Base-by-base conservation (phyloP, 2,888 invertebrate species). In the Parnassius apollo region DNA sequence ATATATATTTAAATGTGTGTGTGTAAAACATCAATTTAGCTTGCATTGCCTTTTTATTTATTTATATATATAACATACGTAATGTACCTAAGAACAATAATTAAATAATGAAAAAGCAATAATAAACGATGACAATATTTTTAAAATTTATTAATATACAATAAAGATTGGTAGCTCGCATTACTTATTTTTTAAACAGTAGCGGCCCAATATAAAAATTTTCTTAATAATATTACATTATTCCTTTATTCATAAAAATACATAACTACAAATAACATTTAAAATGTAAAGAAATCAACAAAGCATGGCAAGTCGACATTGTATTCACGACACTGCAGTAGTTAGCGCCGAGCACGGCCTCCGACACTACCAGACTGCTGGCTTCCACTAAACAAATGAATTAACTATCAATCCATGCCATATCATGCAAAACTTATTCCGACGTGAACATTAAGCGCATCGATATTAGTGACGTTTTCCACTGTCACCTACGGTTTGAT, bases 381-480 rank as follows among this genome's bases (percentile, higher is more conserved):
- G 88, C 89, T 88, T 86, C 67, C 76, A 86, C 86, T 86, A 84
- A 87, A 87, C 85, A 86, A 86, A 86, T 83, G 72, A 83, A 85
- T 89, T 89, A 88, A 89, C 88, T 83, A 76, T 80, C 76, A 75
- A 79, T 70, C 69, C 82, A 80, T 80, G 65, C 65, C 78, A 78
- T 75, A 67, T 70, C 68, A 55, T 48, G 42, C 54, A 44, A 25
- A 49, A 51, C n/a, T 13, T n/a, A 7, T 46, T 58, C 59, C 61
- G 57, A 54, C 54, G 64, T 64, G 62, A 55, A 64, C 55, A 57
- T 51, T 52, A 52, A 66, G 68, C 61, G 49, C 73, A 71, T 75
- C 70, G 76, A 80, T 83, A 82, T 84, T 82, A 72, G 89, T 83
- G 80, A 85, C 89, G 89, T 90, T 88, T 89, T 86, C 90, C 84